These are phyloP conservation scores for Pardosa pseudoannulata DNA, from an alignment of 2,888 invertebrate species.

Conservation along the genomic window DNA sequence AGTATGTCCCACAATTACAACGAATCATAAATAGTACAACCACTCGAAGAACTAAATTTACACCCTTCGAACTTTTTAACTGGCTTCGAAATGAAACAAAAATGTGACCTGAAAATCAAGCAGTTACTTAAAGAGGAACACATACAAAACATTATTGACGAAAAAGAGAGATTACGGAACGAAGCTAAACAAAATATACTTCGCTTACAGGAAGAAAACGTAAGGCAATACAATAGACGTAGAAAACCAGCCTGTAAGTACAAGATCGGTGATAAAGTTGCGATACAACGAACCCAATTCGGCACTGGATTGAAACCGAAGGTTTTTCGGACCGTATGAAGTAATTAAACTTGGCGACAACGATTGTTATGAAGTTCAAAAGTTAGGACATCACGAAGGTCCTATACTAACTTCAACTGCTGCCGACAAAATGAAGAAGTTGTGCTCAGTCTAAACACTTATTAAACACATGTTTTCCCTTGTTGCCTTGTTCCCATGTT, in stretches of 20 bases:
- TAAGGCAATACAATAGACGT: not conserved
- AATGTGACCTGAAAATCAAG: slow-evolving; percentile 1
- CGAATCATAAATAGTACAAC: slow-evolving; percentile 17
- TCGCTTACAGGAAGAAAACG: slow-evolving; percentile 9
- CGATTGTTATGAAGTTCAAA: not conserved
- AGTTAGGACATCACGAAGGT: not conserved
- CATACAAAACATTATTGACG: not conserved
- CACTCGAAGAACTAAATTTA: slow-evolving; percentile 15
- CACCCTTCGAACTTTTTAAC: slow-evolving; percentile 32
- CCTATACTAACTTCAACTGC: too few relatives aligned
- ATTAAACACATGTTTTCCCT: too few relatives aligned
- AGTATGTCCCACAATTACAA: slow-evolving; percentile 12
- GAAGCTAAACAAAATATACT: slow-evolving; percentile 20
- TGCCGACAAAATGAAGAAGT: too few relatives aligned
- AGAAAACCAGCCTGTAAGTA: not conserved
- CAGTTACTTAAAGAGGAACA: slow-evolving; percentile 11
- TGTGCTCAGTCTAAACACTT: too few relatives aligned
- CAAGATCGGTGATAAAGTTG: not conserved
- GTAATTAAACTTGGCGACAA: not conserved
- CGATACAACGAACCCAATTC: not conserved
- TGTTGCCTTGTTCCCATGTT: too few relatives aligned
- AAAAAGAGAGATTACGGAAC: not conserved
- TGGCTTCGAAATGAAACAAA: slow-evolving; percentile 19
- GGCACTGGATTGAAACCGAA: not conserved
- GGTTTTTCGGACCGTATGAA: not conserved